Percentiles rank a stretch among this genome's conserved stretches.
Evolutionary conservation across 37 sponge, comb jelly and placozoan genomes (phyloP).

Genomic region (Eunapius fragilis): DNA sequence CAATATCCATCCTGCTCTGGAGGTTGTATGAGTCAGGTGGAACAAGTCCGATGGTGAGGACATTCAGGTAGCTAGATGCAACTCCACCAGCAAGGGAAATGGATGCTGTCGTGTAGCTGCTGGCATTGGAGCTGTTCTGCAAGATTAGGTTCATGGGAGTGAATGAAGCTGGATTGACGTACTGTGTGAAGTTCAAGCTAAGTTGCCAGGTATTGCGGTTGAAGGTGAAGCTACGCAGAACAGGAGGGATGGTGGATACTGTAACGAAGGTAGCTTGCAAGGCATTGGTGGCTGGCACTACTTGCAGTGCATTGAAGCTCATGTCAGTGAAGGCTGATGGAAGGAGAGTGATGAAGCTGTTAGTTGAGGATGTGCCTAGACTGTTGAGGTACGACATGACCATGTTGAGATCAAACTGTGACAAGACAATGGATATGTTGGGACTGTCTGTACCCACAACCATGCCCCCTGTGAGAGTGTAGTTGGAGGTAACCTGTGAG

Average conservation of each 20-base stretch:
- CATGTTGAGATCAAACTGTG: slow-evolving; percentile 68
- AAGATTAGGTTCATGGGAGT: slow-evolving; percentile 29
- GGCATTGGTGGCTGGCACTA: slow-evolving; percentile 29
- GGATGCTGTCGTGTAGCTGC: background rate
- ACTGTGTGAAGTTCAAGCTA: slow-evolving; percentile 79
- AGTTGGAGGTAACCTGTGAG: slow-evolving; percentile 8
- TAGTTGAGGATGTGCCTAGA: slow-evolving; percentile 42
- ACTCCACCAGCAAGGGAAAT: slow-evolving; percentile 57
- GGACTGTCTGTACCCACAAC: slow-evolving; percentile 44
- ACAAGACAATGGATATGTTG: slow-evolving; percentile 52
- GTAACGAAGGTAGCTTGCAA: slow-evolving; percentile 22
- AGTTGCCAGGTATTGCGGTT: slow-evolving; percentile 75
- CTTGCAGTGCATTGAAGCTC: slow-evolving; percentile 46
- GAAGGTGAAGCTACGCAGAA: slow-evolving; percentile 49
- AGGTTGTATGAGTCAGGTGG: slow-evolving; percentile 46
- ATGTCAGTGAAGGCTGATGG: slow-evolving; percentile 66
- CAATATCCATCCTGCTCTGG: slow-evolving; percentile 50
- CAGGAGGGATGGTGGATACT: slow-evolving; percentile 52
- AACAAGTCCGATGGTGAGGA: slow-evolving; percentile 42
- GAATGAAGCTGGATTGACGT: slow-evolving; percentile 50
- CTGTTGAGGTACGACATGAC: slow-evolving; percentile 48
- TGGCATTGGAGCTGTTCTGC: slow-evolving; percentile 22
- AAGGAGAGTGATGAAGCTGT: slow-evolving; percentile 63
- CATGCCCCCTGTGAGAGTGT: slow-evolving; percentile 76
- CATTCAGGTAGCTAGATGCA: slow-evolving; percentile 48